Percentiles rank a stretch among this genome's conserved stretches.
These are phyloP conservation scores for Bradypodion pumilum DNA, from an alignment of 2,797 vertebrate genomes.

Conservation along the genomic window DNA sequence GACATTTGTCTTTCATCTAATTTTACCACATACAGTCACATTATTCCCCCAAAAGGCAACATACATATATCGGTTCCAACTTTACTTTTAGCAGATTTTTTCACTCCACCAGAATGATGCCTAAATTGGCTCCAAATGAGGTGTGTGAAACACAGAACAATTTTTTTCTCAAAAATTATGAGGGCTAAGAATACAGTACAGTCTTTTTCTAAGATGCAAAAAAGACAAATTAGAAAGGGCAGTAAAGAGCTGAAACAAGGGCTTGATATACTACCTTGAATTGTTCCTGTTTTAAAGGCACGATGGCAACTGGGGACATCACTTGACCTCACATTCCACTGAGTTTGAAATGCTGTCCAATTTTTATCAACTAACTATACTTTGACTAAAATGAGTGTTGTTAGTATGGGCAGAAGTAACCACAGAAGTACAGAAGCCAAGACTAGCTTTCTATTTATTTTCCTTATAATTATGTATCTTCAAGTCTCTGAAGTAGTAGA, in stretches of 20 bases:
- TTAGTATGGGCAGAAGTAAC: constrained; percentile 75
- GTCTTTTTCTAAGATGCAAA: neutral
- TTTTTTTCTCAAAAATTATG: neutral
- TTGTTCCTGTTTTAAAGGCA: neutral
- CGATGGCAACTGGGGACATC: constrained; percentile 49
- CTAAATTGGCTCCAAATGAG: neutral
- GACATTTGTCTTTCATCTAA: neutral
- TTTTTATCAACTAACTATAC: constrained; percentile 71
- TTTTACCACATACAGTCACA: neutral
- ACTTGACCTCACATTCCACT: constrained; percentile 61
- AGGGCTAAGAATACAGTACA: neutral
- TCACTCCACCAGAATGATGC: neutral
- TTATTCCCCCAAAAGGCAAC: neutral
- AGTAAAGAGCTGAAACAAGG: neutral
- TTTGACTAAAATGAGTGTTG: constrained; percentile 65
- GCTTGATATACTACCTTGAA: neutral
- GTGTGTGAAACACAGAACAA: neutral
- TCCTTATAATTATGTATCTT: constrained; percentile 74
- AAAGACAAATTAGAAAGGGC: neutral
- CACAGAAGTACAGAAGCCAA: constrained; percentile 72
- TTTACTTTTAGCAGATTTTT: neutral
- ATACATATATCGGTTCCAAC: neutral
- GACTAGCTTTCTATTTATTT: constrained; percentile 74
- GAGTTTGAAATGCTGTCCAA: constrained; percentile 62
- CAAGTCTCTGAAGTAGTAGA: constrained; percentile 69